Evolutionary conservation across 2,888 invertebrate genomes (phyloP), one percentile per base, ranked within the genome.

Genomic region (Anoplius nigerrimus): DNA sequence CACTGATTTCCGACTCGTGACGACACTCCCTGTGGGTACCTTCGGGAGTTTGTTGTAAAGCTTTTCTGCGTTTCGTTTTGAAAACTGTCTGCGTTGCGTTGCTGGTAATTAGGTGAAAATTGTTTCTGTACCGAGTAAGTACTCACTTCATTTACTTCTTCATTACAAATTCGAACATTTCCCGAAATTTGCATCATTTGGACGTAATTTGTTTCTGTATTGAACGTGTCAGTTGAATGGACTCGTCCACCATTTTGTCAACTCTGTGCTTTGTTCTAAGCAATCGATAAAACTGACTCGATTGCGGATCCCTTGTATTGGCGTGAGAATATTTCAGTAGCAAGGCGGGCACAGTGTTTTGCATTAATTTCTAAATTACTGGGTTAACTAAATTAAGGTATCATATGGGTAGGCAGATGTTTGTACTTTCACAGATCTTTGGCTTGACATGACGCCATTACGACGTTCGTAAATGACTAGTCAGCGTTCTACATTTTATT

Each of bases 71-170:
- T 48, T 48, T 20, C 48, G n/a, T 48, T 48, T 48, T 18, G 16
- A 48, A 48, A 48, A 48, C 48, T 48, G 48, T 48, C 20, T 48
- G 48, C 18, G 18, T 48, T 48, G 18, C 48, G 48, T 48, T 48
- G 48, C 48, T 18, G 20, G 16, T 48, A 48, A 48, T 20, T 48
- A 48, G 48, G 2, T 4, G 48, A 48, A 45, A 48, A 48, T 48
- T 48, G 16, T 48, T 48, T 48, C 34, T 6, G 11, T 34, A 34
- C 11, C 48, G 48, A 16, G 48, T 48, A n/a, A 48, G 20, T 48
- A n/a, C 8, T 2, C 4, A 5, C 16, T 11, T 11, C 18, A 4
- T 11, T 18, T 18, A 15, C 4, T 48, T n/a, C n/a, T 4, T 48
- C 16, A n/a, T 48, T 16, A 13, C 8, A 8, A 20, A 6, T 48